Evolutionary conservation across 2,113 vertebrate genomes (phyloP), one percentile per base, ranked within the genome.

Genomic region (Apistogramma diplotaenia): DNA sequence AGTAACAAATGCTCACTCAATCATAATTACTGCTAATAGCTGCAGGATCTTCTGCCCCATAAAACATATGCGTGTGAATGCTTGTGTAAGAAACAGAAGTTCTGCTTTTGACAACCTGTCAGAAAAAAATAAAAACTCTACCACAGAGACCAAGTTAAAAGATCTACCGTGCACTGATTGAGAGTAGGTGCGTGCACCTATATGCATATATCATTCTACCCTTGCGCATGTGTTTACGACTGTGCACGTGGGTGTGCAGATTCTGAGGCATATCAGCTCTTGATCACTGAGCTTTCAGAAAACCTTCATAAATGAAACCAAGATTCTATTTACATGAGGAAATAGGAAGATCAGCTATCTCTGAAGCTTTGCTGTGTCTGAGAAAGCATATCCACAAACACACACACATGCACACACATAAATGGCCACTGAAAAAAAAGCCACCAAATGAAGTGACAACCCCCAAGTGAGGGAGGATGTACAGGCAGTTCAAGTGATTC

Each of bases 11-110:
- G 74, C 82, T 75, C 89, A 51, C 88, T 89, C 51, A 73, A 62
- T 88, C 91, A 90, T 93, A 93, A 94, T 94, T 94, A 92, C 76
- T 65, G 76, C 85, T 92, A 89, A 93, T 93, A 82, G 87, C 80
- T 56, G 33, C 46, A 61, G 54, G 73, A 86, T 78, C 81, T 75
- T 56, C 31, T 72, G 85, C 72, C 82, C 82, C 60, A 81, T 81
- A 61, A 90, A 92, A 82, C 19, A 3, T 65, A 56, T 77, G 62
- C 59, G 51, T 54, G 56, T 35, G n/a, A 58, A 35, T 13, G 12
- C 56, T 59, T 65, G 73, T 72, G 59, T 60, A 56, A 61, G 21
- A 65, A 21, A 54, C 46, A 81, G 37, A 71, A 56, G 35, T 74
- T 65, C 33, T 73, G 61, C 43, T 40, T 76, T 60, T 70, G 65